Base-by-base conservation (phyloP, 2,113 vertebrate genomes). In the Tamias sibiricus region DNA sequence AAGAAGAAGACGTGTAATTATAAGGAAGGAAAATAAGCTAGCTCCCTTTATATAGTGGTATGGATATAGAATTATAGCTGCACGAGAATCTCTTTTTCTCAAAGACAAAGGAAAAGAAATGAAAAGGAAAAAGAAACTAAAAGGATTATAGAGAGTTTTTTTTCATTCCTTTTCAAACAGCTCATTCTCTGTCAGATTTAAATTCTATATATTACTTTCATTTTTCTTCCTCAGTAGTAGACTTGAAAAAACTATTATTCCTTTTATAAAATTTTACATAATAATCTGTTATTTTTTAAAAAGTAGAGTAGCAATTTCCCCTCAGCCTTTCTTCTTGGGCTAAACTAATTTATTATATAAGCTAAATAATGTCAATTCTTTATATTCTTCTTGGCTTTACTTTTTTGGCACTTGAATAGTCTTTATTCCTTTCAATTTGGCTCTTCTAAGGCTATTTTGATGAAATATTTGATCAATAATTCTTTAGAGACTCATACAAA, bases 331-430 rank as follows among this genome's bases (percentile, higher is more conserved):
- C 81, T 83, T 91, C 62, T 35, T 71, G 68, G 76, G 11, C 64
- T 92, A 96, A 93, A 75, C 57, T 88, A 94, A 92, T 91, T 90
- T 96, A 80, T 87, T 93, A 88, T 87, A 37, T 14, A 72, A 47
- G 59, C n/a, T 88, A 92, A 94, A 88, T 86, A 85, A 91, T 57
- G 32, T 32, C 59, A 80, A 20, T 76, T 90, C 24, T 87, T 90
- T 87, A 84, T 85, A 42, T 20, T 64, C 37, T 95, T 87, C 16
- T 49, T 86, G 22, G 35, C 28, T 62, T 66, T 97, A n/a, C n/a
- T 82, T 91, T 49, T 90, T 81, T 62, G 62, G 59, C n/a, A 89
- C 62, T 72, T 89, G 28, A 81, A 64, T 69, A 72, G 57, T 91
- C 68, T 96, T 57, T 47, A 95, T 93, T 97, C 54, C 85, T 94